Evolutionary conservation across 2,888 invertebrate species (phyloP).

Genomic region (Scaptomyza flava): DNA sequence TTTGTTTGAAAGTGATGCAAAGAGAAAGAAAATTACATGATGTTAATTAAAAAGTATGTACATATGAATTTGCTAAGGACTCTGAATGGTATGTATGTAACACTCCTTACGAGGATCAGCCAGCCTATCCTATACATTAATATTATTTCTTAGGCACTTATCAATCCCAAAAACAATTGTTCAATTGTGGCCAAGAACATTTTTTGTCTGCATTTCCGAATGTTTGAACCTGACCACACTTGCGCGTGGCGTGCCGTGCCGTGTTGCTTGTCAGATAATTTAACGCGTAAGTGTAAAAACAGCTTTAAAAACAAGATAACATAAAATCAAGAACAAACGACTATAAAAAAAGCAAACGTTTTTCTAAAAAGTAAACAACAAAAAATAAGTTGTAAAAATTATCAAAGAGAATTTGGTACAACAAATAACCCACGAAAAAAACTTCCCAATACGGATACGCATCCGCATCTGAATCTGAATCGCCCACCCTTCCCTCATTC

Average conservation of each 20-base stretch:
- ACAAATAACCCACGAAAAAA: constrained; percentile 38
- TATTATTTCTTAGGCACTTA: too few species aligned
- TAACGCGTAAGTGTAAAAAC: constrained; percentile 72
- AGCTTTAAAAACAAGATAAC: constrained; percentile 41
- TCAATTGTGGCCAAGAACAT: background rate
- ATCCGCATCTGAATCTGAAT: constrained; percentile 16
- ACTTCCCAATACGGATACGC: constrained; percentile 13
- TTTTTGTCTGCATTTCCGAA: background rate
- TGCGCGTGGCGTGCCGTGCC: constrained; percentile 38
- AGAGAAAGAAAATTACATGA: too few species aligned
- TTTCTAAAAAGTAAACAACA: constrained; percentile 38
- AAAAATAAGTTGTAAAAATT: constrained; percentile 67
- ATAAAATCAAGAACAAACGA: constrained; percentile 5
- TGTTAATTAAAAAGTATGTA: too few species aligned
- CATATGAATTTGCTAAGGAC: too few species aligned
- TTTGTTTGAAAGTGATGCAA: too few species aligned
- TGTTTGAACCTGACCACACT: background rate
- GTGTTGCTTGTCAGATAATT: constrained; percentile 73
- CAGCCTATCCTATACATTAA: too few species aligned
- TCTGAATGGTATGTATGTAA: too few species aligned
- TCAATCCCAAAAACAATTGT: too few species aligned
- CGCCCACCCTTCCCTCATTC: background rate
- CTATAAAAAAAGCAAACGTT: constrained; percentile 26
- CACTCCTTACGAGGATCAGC: too few species aligned
- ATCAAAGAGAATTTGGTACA: constrained; percentile 69